These are phyloP conservation scores for Andrena cerasifolii DNA, from an alignment of 1,140 invertebrate species.

Conservation along the genomic window DNA sequence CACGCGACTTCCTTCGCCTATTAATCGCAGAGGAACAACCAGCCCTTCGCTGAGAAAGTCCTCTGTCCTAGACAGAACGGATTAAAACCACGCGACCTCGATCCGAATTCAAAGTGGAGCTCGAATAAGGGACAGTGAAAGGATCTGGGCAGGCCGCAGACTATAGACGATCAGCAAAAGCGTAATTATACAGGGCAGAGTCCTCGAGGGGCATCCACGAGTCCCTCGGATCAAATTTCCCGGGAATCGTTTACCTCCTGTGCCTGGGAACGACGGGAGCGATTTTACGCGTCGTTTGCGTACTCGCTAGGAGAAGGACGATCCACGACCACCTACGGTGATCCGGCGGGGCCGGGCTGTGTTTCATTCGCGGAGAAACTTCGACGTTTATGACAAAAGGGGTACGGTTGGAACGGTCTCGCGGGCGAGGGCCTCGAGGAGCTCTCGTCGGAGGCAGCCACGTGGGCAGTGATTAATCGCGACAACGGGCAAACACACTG, in stretches of 20 bases:
- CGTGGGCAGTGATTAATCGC: conserved; percentile 51
- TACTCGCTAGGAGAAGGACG: not conserved
- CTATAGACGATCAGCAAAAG: too few species aligned
- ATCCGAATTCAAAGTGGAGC: too few species aligned
- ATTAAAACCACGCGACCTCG: too few species aligned
- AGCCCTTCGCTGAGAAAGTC: too few species aligned
- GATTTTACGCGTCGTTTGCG: conserved; percentile 7
- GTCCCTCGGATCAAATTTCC: conserved; percentile 1
- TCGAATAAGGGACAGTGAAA: too few species aligned
- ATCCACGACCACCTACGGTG: conserved; percentile 4
- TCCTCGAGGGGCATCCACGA: not conserved
- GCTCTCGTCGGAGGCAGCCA: too few species aligned
- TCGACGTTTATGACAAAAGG: conserved; percentile 34
- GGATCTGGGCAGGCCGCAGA: too few species aligned
- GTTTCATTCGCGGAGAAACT: conserved; percentile 11
- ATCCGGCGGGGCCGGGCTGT: not conserved
- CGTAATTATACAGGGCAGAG: not conserved
- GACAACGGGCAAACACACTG: conserved; percentile 37
- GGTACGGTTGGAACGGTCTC: conserved; percentile 1
- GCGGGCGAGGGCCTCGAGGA: not conserved
- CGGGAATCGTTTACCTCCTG: not conserved
- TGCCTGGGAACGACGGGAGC: conserved; percentile 1
- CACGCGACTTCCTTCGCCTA: too few species aligned
- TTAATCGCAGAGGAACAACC: too few species aligned
- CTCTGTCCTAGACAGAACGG: too few species aligned